Evolutionary conservation across 2,888 invertebrate species (phyloP).

Genomic region (Protonemura montana): DNA sequence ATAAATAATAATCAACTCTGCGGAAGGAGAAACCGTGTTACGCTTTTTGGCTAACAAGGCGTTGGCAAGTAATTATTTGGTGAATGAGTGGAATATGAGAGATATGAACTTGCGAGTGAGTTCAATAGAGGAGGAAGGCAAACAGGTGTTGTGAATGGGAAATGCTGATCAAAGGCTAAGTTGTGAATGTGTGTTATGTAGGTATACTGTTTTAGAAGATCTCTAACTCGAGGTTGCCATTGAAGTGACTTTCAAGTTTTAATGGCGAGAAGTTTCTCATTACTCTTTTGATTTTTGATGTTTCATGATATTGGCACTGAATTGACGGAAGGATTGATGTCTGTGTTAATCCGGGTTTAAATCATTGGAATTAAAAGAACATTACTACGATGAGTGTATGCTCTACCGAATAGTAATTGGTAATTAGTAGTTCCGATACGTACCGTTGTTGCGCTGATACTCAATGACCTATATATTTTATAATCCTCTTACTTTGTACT

Average conservation of each 20-base stretch:
- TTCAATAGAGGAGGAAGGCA: not conserved
- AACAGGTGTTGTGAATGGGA: not conserved
- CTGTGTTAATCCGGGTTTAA: not conserved
- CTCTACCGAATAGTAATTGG: not conserved
- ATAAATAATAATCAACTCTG: not conserved
- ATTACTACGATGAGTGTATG: not conserved
- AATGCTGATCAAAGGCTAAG: not conserved
- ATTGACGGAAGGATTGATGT: not conserved
- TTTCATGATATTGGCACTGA: not conserved
- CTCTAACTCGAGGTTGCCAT: not conserved
- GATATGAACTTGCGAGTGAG: not conserved
- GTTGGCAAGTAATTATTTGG: not conserved
- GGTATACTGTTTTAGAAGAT: not conserved
- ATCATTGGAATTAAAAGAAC: not conserved
- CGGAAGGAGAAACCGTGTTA: not conserved
- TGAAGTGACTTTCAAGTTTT: not conserved
- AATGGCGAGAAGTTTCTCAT: not conserved
- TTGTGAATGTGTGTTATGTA: not conserved
- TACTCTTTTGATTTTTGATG: not conserved
- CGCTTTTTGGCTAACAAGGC: not conserved
- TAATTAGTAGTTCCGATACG: not conserved
- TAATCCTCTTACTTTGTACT: not conserved
- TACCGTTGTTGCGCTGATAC: not conserved
- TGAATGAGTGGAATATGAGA: conserved; percentile 12
- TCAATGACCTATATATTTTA: not conserved